Evolutionary conservation across 2,888 invertebrate species (phyloP), one percentile per base, ranked within the genome.

Genomic region (Conus canariensis): DNA sequence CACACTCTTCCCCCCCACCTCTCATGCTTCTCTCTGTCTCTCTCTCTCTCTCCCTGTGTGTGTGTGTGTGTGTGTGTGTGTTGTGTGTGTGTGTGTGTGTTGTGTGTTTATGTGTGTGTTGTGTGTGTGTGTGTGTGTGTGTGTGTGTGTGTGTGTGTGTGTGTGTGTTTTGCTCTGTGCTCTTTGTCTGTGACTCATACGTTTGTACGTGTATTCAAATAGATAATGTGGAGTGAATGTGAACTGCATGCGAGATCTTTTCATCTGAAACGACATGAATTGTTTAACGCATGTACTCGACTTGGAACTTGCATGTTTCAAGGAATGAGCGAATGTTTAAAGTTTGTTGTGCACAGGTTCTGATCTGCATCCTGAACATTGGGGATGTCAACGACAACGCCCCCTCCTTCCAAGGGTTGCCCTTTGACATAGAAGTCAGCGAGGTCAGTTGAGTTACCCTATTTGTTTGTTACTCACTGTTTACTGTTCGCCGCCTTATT

Each of bases 311-410:
- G 45, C 2, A 45, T 4, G 45, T 45, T 45, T 45, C 45, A 45
- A 30, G 30, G 30, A 30, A 30, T 30, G 30, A 30, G 30, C 30
- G 30, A 30, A 30, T 30, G 30, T 12, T 64, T 64, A 10, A 16
- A 64, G 10, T 64, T 10, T 10, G 16, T 64, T 64, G 64, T 64
- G 59, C 56, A 16, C 56, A 30, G 16, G 19, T 60, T 1, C 3
- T n/a, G 25, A 83, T 80, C 12, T 88, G 88, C 77, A 58, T 22
- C 14, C n/a, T 90, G 64, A 25, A 30, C 30, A 85, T 90, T 19
- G 0, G 5, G 0, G 90, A 90, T 56, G 90, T 90, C 16, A 90
- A 90, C 80, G 90, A 90, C 86, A 90, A 90, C 30, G 56, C 89
- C 10, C 89, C 90, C 1, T 45, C 87, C n/a, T 89, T 90, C 22